Percentiles rank a stretch among this genome's conserved stretches.
phyloP scores from a whole-genome alignment of 2,888 invertebrate species.

The Thyatira batis region DNA sequence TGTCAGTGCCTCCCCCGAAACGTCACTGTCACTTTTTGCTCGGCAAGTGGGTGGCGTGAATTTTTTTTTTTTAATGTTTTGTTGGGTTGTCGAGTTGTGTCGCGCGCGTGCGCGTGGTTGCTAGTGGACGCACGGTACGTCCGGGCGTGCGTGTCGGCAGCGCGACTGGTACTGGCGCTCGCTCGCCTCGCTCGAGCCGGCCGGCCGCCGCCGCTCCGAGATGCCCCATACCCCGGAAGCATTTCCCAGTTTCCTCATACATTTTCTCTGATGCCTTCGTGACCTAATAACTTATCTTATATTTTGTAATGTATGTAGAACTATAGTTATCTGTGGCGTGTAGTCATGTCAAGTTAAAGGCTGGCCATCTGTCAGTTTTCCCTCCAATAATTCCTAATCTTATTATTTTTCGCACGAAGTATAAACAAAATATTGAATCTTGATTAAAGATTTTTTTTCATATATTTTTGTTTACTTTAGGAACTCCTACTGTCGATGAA shows the following conservation, averaged over 20 bases:
- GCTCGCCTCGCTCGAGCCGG: constrained; percentile 11
- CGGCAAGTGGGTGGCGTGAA: constrained; percentile 61
- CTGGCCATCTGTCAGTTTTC: too few species aligned
- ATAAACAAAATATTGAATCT: too few species aligned
- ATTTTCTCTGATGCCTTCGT: constrained; percentile 6
- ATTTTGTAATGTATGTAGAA: not conserved
- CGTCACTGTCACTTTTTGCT: constrained; percentile 75
- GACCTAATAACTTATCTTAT: not conserved
- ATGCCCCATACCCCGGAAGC: constrained; percentile 45
- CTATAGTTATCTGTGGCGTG: too few species aligned
- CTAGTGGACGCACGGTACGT: constrained; percentile 33
- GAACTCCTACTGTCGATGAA: too few species aligned
- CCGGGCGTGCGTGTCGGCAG: constrained; percentile 41
- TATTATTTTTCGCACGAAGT: too few species aligned
- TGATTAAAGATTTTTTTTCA: too few species aligned
- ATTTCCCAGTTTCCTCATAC: constrained; percentile 37
- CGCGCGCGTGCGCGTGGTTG: constrained; percentile 66
- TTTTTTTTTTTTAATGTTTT: constrained; percentile 45
- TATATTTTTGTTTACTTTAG: too few species aligned
- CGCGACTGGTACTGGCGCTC: constrained; percentile 58
- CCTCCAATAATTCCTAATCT: too few species aligned
- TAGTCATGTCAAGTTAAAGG: too few species aligned
- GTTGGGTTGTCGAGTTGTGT: constrained; percentile 46
- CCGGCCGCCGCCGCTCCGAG: constrained; percentile 21
- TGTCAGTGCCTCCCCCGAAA: constrained; percentile 67